Evolutionary conservation across 2,113 vertebrate species (phyloP), one percentile per base, ranked within the genome.

Genomic region (Pachypanchax playfairii): DNA sequence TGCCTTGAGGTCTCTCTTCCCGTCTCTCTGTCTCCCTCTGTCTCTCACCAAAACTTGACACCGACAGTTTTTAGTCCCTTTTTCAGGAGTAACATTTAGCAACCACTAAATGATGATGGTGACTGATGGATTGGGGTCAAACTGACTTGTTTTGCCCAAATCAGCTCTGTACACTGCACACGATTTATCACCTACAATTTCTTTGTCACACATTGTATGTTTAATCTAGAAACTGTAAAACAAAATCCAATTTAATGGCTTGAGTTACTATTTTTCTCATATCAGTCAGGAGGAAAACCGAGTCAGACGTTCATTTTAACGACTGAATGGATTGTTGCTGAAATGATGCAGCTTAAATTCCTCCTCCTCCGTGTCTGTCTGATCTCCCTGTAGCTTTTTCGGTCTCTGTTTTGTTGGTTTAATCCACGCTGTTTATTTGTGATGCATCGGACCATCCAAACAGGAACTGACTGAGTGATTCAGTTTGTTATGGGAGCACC

Each of bases 381-480:
- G 46, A 70, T 59, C 42, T 62, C 41, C 46, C 24, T 63, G 49
- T 51, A 39, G 59, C 70, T 51, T 38, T 38, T 41, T 55, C 53
- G 51, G 29, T 56, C 21, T 22, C 20, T 8, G 0, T 17, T 73
- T 63, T 64, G 73, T 62, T 20, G 39, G n/a, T 77, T 74, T 65
- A 58, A 51, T 75, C 33, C 28, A 1, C 29, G 38, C 54, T 46
- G 53, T 65, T 73, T 60, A 54, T 62, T 81, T 62, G 38, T 70
- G 47, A 54, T 46, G 60, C 58, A 77, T 9, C 76, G 65, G 47
- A 53, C 52, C 18, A 24, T 60, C 44, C 72, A 73, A 83, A 84
- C 83, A 77, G 36, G 68, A 85, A 72, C 76, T 61, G 80, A 85
- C 68, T 66, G 54, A 69, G 60, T 62, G 41, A 76, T 66, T 80